Conservation (phyloP, 2,888 invertebrate genomes). For the Epistrophe grossulariae region DNA sequence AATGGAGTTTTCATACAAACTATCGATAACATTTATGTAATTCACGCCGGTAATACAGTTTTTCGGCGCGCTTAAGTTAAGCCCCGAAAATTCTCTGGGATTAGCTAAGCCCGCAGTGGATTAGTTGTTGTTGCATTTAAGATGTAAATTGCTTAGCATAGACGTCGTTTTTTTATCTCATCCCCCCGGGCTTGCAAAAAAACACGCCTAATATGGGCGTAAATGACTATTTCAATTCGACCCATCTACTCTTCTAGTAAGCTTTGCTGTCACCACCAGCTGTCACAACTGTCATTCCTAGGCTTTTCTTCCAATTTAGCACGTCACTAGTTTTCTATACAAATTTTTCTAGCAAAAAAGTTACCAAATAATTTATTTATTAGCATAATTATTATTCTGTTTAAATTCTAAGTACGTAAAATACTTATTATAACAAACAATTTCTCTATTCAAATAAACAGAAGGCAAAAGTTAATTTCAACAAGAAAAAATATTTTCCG, state of each 20-base stretch:
- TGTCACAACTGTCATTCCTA: slow-evolving; percentile 69
- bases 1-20: too few relatives aligned
- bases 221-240: background rate
- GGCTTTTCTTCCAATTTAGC: slow-evolving; percentile 72
- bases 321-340: slow-evolving; percentile 74
- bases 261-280: slow-evolving; percentile 45
- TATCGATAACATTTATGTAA: too few relatives aligned
- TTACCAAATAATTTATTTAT: slow-evolving; percentile 69
- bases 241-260: slow-evolving; percentile 21
- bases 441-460: slow-evolving; percentile 16
- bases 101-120: too few relatives aligned
- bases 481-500: slow-evolving; percentile 26
- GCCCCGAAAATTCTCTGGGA: too few relatives aligned
- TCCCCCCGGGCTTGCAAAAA: too few relatives aligned
- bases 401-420: slow-evolving; percentile 57
- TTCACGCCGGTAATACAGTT: too few relatives aligned
- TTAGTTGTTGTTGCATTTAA: too few relatives aligned
- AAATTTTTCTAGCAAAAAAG: slow-evolving; percentile 60
- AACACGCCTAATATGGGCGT: too few relatives aligned
- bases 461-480: background rate
- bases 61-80: too few relatives aligned
- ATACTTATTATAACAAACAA: slow-evolving; percentile 4
- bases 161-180: too few relatives aligned
- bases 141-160: too few relatives aligned
- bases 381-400: slow-evolving; percentile 51